Base-by-base conservation (phyloP, 2,888 invertebrate genomes). In the Chaetogeoica ovagalla region DNA sequence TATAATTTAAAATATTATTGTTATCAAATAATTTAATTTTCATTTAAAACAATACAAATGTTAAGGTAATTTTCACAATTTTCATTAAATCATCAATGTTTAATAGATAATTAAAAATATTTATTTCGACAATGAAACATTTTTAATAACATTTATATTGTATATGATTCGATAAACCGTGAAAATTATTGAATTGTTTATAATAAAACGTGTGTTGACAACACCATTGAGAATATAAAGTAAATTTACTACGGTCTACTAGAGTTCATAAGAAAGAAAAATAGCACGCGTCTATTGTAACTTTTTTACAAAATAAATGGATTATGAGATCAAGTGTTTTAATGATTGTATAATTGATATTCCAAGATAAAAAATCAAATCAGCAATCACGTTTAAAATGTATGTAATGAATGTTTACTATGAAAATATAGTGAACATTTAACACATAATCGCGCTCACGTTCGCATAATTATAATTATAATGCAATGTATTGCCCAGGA, bases 371-470 rank as follows among this genome's bases (percentile, higher is more conserved):
- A 70, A n/a, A 57, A 70, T 57, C 57, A n/a, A 70, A 70, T 39
- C 23, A n/a, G 57, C 21, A 59, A 21, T 59, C 59, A 17, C 57
- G 57, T 70, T 37, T 57, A 57, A 57, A 57, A 57, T 70, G 19
- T 8, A 52, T 13, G 30, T 23, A 52, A 52, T 48, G n/a, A 13
- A 11, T 30, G 73, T 52, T n/a, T n/a, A n/a, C n/a, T n/a, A 62
- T 62, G 73, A 73, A 52, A 72, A 72, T 60, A 17, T 17, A 62
- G n/a, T 62, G 62, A 62, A 73, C 52, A 48, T 30, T 73, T 73
- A 30, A 62, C 73, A 52, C 1, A 23, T 21, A 71, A 21, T 3
- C 48, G 30, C 30, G 52, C 62, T 62, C 62, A 73, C 62, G 52
- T 73, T 73, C 52, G 30, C 30, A n/a, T 62, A 8, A 62, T 62